Base-by-base conservation (phyloP, 2,113 vertebrate species). In the Melanotaenia duboulayi region DNA sequence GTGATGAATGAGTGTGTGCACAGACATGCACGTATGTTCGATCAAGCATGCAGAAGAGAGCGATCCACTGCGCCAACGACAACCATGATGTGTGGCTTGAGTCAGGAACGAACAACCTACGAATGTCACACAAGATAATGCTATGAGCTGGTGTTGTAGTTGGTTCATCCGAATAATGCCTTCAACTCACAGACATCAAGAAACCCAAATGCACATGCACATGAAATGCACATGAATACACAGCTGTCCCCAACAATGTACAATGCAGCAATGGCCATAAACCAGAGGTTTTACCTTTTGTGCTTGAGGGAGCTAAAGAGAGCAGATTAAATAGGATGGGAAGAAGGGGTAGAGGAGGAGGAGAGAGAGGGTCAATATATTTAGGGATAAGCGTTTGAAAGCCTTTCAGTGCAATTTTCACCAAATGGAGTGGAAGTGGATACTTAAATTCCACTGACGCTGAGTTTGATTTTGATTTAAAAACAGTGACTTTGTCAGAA, bases 261-360 rank as follows among this genome's bases (percentile, higher is more conserved):
- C 83, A 79, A 86, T 66, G 90, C 91, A 91, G 88, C 86, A 65
- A 82, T 81, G 78, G 80, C 92, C 91, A 91, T 62, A 79, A 93
- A 86, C 64, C 77, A 91, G 90, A 91, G 78, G 90, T 95, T 98
- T 98, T 98, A 98, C 97, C 97, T 98, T 96, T 93, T 98, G 96
- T 86, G 97, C 96, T 96, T 97, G 97, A 91, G 97, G 97, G 89
- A 98, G 96, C 97, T 98, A 94, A 90, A 94, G 93, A 92, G 79
- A 83, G 89, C 78, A 86, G 76, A 83, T 85, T 82, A 63, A 90
- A 93, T 83, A 90, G 90, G 82, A 80, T 39, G 37, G 91, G 94
- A 81, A 87, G 89, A 77, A 77, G 85, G 70, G 32, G 32, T 7
- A 9, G 32, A 89, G 93, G 84, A 89, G 86, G 81, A 76, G 87